phyloP scores from a whole-genome alignment of 35 echinoderm and acorn worm genomes.

The Strongylocentrotus purpuratus region DNA sequence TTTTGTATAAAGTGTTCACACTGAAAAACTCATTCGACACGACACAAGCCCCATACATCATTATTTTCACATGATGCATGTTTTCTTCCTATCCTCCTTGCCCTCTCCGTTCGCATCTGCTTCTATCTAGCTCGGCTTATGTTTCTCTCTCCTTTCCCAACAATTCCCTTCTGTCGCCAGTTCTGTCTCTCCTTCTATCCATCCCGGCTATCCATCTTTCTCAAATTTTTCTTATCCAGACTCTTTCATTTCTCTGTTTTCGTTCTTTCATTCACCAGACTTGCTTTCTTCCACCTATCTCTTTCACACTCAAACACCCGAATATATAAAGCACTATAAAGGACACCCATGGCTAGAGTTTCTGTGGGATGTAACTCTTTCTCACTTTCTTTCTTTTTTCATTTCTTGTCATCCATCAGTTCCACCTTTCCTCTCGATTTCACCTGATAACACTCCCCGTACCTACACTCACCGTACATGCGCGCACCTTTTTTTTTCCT shows the following conservation, averaged over 20 bases:
- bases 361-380: background rate
- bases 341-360: background rate
- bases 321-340: background rate
- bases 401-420: background rate
- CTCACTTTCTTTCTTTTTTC: background rate
- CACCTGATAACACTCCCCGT: background rate
- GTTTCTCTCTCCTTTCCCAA: background rate
- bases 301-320: background rate
- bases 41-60: no score
- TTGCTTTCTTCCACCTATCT: background rate
- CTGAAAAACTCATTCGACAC: no score
- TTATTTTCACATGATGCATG: background rate
- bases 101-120: background rate
- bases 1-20: no score
- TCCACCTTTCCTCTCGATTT: background rate
- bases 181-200: no score
- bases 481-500: background rate
- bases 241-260: background rate
- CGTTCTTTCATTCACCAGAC: background rate
- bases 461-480: background rate
- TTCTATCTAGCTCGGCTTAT: background rate
- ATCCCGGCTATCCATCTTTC: background rate
- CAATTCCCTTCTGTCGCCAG: background rate
- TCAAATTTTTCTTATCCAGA: background rate
- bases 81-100: background rate